phyloP scores from a whole-genome alignment of 2,797 vertebrate genomes.

The Huso huso region DNA sequence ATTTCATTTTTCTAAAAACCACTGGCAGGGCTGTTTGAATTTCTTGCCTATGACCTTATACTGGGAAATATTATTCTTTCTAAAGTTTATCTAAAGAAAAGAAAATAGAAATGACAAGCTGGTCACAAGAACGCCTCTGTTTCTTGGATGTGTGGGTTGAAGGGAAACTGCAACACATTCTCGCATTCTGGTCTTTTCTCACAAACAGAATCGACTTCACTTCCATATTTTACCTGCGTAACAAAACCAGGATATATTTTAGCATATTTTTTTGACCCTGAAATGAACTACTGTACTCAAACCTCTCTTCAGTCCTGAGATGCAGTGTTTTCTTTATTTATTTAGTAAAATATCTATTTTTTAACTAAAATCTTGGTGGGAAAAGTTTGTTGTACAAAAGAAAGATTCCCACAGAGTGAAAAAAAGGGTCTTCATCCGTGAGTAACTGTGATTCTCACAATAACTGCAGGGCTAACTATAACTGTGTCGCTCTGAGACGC shows the following conservation, averaged over 20 bases:
- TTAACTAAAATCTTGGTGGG: conserved; percentile 61
- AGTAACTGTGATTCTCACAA: conserved; percentile 60
- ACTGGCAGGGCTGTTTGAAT: too few relatives aligned
- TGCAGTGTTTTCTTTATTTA: too few relatives aligned
- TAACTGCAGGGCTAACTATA: conserved; percentile 14
- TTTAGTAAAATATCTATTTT: conserved; percentile 57
- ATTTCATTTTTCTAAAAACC: too few relatives aligned
- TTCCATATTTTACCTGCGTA: conserved; percentile 55
- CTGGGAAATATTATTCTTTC: too few relatives aligned
- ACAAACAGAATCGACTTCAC: conserved; percentile 35
- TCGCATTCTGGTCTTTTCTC: conserved; percentile 51
- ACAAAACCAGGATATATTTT: conserved; percentile 54
- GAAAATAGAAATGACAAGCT: background rate
- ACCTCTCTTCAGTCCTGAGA: conserved; percentile 13
- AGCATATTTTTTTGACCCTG: conserved; percentile 14
- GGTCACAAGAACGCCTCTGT: conserved; percentile 13
- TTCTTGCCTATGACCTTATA: too few relatives aligned
- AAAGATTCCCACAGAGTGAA: conserved; percentile 66
- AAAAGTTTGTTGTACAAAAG: conserved; percentile 60
- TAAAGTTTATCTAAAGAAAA: background rate
- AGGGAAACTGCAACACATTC: conserved; percentile 23
- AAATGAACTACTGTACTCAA: conserved; percentile 47
- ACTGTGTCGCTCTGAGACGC: conserved; percentile 1
- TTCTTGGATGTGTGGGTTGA: conserved; percentile 25
- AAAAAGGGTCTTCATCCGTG: conserved; percentile 47